Conservation (phyloP, 2,888 invertebrate genomes). For the Drosophila meridionalis region DNA sequence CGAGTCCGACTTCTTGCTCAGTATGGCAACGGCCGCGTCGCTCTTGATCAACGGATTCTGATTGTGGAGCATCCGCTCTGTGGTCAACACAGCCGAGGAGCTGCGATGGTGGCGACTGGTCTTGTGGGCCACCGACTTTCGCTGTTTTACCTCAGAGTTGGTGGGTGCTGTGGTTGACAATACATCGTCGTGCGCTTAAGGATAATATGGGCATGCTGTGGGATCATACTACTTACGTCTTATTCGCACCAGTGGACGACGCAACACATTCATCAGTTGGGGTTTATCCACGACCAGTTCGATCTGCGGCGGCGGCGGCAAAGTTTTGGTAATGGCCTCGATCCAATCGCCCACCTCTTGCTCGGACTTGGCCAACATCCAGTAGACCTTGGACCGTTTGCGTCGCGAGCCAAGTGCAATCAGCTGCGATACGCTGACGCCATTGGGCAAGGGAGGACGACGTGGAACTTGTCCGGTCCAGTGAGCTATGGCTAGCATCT, state of each 20-base stretch:
- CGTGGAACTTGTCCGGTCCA: slow-evolving; percentile 92
- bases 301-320: slow-evolving; percentile 90
- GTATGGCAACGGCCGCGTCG: slow-evolving; percentile 84
- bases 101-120: slow-evolving; percentile 68
- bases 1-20: slow-evolving; percentile 85
- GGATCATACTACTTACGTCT: slow-evolving; percentile 86
- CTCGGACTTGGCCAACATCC: slow-evolving; percentile 92
- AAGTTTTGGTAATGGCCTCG: slow-evolving; percentile 91
- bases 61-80: slow-evolving; percentile 69
- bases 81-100: slow-evolving; percentile 67
- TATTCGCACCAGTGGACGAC: slow-evolving; percentile 88
- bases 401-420: slow-evolving; percentile 91
- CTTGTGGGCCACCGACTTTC: slow-evolving; percentile 71
- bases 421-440: slow-evolving; percentile 90
- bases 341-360: slow-evolving; percentile 93
- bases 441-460: slow-evolving; percentile 89
- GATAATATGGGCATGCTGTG: not conserved
- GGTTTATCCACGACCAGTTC: slow-evolving; percentile 90
- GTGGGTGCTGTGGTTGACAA: slow-evolving; percentile 85
- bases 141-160: slow-evolving; percentile 86
- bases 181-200: slow-evolving; percentile 18
- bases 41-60: slow-evolving; percentile 84
- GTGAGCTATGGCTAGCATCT: slow-evolving; percentile 92
- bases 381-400: slow-evolving; percentile 90
- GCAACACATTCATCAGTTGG: slow-evolving; percentile 88